Percentiles rank a stretch among this genome's conserved stretches.
Conservation (phyloP, 2,113 vertebrate genomes). For the Pogona vitticeps region DNA sequence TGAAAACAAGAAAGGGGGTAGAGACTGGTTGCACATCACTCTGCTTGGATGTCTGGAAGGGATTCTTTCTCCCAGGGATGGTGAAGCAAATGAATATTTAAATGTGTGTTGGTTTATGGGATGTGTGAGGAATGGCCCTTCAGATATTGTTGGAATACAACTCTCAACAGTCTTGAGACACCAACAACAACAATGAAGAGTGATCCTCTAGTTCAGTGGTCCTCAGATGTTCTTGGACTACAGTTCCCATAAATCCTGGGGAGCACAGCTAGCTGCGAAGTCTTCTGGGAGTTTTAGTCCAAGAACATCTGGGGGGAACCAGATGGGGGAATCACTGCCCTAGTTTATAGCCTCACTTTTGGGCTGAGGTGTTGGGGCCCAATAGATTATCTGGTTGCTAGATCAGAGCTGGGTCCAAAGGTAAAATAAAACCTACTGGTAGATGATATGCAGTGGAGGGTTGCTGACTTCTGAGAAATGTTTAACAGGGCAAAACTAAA, state of each 20-base stretch:
- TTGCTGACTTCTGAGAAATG: not conserved
- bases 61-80: not conserved
- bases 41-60: not conserved
- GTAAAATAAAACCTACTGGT: not conserved
- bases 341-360: not conserved
- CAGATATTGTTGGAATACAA: not conserved
- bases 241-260: too few species aligned
- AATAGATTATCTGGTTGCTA: not conserved
- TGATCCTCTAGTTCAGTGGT: not conserved
- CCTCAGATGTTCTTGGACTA: too few species aligned
- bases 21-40: not conserved
- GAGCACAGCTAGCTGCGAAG: too few species aligned
- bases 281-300: too few species aligned
- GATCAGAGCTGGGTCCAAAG: not conserved
- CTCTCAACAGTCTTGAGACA: not conserved
- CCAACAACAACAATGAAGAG: not conserved
- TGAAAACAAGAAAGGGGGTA: not conserved
- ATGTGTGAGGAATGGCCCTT: not conserved
- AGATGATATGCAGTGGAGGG: not conserved
- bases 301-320: too few species aligned
- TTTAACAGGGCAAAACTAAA: not conserved
- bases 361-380: not conserved
- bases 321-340: too few species aligned
- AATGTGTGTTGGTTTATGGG: not conserved
- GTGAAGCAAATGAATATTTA: not conserved